Evolutionary conservation across 2,888 invertebrate species (phyloP).

Genomic region (Sturmia bella): DNA sequence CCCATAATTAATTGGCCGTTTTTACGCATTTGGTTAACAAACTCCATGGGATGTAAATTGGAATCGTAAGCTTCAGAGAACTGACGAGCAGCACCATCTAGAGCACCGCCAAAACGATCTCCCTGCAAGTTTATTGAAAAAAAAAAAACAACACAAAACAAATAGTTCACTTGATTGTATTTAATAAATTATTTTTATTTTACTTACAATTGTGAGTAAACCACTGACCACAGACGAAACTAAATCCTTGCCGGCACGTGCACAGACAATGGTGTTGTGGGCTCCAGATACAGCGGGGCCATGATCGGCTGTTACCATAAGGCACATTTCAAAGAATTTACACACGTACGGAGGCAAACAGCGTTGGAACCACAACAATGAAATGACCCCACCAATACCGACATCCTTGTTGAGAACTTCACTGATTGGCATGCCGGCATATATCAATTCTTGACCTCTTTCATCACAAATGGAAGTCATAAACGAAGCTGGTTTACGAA

Average conservation of each 20-base stretch:
- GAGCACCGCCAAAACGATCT: slow-evolving; percentile 98
- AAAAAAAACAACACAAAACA: not conserved
- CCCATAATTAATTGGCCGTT: slow-evolving; percentile 99
- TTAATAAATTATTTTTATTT: not conserved
- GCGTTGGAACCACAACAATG: slow-evolving; percentile 98
- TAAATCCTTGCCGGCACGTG: slow-evolving; percentile 97
- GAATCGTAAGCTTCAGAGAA: slow-evolving; percentile 98
- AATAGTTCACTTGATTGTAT: not conserved
- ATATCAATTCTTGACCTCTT: slow-evolving; percentile 97
- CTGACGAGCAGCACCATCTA: slow-evolving; percentile 98
- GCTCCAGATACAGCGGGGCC: slow-evolving; percentile 99
- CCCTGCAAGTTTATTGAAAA: slow-evolving; percentile 84
- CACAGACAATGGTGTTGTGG: slow-evolving; percentile 99
- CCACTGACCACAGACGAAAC: slow-evolving; percentile 98
- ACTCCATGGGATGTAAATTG: slow-evolving; percentile 97
- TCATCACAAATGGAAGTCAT: slow-evolving; percentile 99
- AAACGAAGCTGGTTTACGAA: slow-evolving; percentile 99
- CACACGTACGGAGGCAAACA: slow-evolving; percentile 96
- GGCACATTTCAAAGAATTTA: slow-evolving; percentile 99
- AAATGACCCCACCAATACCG: slow-evolving; percentile 98
- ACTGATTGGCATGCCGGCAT: slow-evolving; percentile 96
- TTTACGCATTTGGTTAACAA: slow-evolving; percentile 98
- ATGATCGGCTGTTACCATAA: slow-evolving; percentile 99
- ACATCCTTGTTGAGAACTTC: slow-evolving; percentile 96
- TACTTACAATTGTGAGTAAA: slow-evolving; percentile 95